Conservation (phyloP, 2,113 vertebrate species). For the Mystacornis crossleyi region DNA sequence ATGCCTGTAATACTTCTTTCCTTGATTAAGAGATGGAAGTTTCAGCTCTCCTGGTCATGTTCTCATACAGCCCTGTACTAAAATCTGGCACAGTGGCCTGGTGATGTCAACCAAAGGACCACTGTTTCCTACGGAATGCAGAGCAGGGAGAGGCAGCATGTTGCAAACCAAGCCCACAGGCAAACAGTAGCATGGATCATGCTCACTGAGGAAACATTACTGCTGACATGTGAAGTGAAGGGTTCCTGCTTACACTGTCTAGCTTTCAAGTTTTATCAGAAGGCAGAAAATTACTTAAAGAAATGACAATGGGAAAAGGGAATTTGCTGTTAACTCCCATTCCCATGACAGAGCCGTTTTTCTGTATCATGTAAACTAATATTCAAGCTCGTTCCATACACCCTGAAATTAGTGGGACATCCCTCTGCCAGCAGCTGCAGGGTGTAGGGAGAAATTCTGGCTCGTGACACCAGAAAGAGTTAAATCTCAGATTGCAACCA, state of each 20-base stretch:
- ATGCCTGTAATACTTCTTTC: background rate
- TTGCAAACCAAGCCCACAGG: background rate
- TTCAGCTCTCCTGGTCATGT: background rate
- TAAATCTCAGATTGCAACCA: conserved; percentile 30
- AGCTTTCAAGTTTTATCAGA: background rate
- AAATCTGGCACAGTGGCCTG: background rate
- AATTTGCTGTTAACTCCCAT: background rate
- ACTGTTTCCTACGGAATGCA: background rate
- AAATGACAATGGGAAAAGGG: background rate
- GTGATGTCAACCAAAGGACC: background rate
- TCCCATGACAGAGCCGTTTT: background rate
- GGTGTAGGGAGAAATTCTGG: background rate
- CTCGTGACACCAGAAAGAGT: background rate
- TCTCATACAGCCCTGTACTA: background rate
- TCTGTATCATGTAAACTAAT: accelerated
- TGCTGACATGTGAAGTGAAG: background rate
- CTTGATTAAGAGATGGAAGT: background rate
- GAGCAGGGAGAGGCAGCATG: background rate
- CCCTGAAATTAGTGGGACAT: background rate
- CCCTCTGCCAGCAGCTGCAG: background rate
- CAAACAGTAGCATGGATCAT: background rate
- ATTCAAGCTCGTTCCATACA: background rate
- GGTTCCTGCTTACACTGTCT: background rate
- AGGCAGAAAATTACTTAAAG: background rate
- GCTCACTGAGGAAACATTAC: background rate